Percentiles rank a stretch among this genome's conserved stretches.
These are phyloP conservation scores for Globodera rostochiensis DNA, from an alignment of 1,140 invertebrate genomes.

Conservation along the genomic window DNA sequence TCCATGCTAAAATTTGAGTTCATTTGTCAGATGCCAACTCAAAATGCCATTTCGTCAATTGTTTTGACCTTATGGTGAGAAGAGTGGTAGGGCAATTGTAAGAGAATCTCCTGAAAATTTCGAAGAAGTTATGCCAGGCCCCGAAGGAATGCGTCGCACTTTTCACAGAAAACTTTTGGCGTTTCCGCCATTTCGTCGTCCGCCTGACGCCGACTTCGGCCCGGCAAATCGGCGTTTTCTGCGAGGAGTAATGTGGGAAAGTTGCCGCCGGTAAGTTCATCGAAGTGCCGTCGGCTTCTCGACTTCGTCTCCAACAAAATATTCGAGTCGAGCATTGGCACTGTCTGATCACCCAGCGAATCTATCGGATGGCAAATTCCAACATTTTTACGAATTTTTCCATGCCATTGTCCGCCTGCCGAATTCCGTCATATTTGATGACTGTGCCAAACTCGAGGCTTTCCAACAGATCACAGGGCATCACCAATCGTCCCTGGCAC, in stretches of 20 bases:
- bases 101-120: conserved; percentile 45
- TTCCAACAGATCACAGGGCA: conserved; percentile 57
- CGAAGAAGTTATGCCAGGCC: not conserved
- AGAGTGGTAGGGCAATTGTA: conserved; percentile 59
- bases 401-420: conserved; percentile 10
- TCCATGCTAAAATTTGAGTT: conserved; percentile 19
- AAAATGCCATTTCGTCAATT: not conserved
- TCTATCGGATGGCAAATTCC: not conserved
- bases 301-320: conserved; percentile 1
- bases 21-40: not conserved
- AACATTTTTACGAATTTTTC: not conserved
- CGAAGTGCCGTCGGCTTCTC: not conserved
- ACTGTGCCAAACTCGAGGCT: conserved; percentile 57
- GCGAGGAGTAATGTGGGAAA: not conserved
- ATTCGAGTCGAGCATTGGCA: conserved; percentile 24
- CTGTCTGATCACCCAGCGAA: not conserved
- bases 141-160: not conserved
- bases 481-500: conserved; percentile 52
- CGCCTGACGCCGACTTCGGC: not conserved
- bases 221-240: not conserved
- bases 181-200: not conserved
- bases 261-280: not conserved
- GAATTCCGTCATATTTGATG: conserved; percentile 15
- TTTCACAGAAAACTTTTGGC: conserved; percentile 17
- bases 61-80: conserved; percentile 46